Evolutionary conservation across 2,113 vertebrate species (phyloP).

Genomic region (Hypanus sabinus): DNA sequence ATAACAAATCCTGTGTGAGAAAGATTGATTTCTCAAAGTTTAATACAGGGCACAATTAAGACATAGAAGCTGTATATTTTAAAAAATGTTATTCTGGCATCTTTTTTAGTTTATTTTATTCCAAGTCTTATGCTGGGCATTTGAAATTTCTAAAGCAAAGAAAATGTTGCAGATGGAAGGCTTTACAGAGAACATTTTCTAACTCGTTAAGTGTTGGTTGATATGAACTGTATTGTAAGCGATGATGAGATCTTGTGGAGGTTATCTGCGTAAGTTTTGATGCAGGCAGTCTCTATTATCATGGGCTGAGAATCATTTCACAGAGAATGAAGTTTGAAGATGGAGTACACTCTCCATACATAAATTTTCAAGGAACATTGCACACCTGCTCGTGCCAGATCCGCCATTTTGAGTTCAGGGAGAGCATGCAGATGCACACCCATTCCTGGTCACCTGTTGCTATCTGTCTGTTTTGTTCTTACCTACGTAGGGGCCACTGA

Average conservation of each 20-base stretch:
- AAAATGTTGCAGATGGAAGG: background rate
- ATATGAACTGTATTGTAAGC: background rate
- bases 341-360: background rate
- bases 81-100: background rate
- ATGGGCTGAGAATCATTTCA: no score
- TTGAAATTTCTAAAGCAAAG: background rate
- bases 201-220: background rate
- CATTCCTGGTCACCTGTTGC: background rate
- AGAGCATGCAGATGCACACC: background rate
- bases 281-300: background rate
- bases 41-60: background rate
- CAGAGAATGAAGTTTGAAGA: background rate
- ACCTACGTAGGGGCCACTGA: background rate
- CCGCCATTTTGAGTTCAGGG: background rate
- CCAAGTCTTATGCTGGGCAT: background rate
- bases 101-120: background rate
- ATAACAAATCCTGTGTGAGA: background rate
- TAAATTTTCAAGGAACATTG: background rate
- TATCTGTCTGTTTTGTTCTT: background rate
- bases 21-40: background rate
- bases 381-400: background rate
- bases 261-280: background rate
- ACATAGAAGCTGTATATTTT: background rate
- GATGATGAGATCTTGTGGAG: background rate
- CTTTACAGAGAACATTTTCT: background rate